Conservation (phyloP, 2,888 invertebrate species). For the Chydorus sphaericus region DNA sequence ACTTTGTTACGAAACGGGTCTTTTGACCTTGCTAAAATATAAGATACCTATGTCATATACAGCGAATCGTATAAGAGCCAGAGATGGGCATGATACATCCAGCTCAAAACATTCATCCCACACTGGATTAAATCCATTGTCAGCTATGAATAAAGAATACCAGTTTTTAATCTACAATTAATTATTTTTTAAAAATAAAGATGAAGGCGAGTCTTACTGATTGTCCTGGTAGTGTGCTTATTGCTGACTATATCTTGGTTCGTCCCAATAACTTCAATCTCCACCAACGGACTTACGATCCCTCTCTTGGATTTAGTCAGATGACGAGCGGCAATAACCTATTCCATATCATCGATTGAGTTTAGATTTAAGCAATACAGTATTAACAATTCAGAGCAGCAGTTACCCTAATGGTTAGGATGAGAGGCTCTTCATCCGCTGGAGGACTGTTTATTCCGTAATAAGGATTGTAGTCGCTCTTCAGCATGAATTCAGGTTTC, state of each 20-base stretch:
- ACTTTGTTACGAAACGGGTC: not conserved
- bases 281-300: slow-evolving; percentile 76
- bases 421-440: slow-evolving; percentile 42
- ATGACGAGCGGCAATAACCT: slow-evolving; percentile 77
- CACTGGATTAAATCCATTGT: slow-evolving; percentile 84
- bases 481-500: slow-evolving; percentile 76
- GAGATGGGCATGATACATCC: slow-evolving; percentile 59
- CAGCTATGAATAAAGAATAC: slow-evolving; percentile 42
- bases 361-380: not conserved
- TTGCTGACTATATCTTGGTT: slow-evolving; percentile 51
- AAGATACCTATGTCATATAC: slow-evolving; percentile 55
- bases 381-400: not conserved
- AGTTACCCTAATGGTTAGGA: slow-evolving; percentile 46
- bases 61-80: slow-evolving; percentile 70
- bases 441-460: slow-evolving; percentile 48
- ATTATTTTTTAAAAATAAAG: not conserved
- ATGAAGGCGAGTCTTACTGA: slow-evolving; percentile 43
- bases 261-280: slow-evolving; percentile 77
- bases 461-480: slow-evolving; percentile 61
- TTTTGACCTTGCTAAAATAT: not conserved
- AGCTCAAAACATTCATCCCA: slow-evolving; percentile 84
- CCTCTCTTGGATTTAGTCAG: slow-evolving; percentile 64
- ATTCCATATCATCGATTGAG: slow-evolving; percentile 11
- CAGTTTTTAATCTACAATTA: slow-evolving; percentile 3
- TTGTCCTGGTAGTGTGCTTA: slow-evolving; percentile 62